Percentiles rank a stretch among this genome's conserved stretches.
Conservation (phyloP, 2,113 vertebrate genomes). For the Archilochus colubris region DNA sequence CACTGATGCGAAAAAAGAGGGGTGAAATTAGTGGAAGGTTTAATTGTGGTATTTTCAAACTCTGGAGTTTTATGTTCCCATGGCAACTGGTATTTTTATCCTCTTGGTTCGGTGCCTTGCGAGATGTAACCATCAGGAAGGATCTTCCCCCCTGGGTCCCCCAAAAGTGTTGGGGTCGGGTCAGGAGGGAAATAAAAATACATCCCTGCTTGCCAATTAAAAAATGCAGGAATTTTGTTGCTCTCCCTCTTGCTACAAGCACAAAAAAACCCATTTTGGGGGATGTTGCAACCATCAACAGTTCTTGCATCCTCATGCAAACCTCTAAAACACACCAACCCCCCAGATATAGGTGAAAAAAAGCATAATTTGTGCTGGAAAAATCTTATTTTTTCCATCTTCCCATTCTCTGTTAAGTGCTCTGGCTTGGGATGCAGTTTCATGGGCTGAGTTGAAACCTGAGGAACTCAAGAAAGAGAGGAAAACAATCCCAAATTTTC, state of each 20-base stretch:
- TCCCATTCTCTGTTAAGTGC: rapidly evolving
- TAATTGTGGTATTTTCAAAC: slow-evolving; percentile 36
- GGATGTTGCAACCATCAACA: neutral
- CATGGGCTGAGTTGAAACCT: neutral
- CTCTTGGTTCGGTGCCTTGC: neutral
- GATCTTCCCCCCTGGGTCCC: neutral
- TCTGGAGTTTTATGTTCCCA: slow-evolving; percentile 47
- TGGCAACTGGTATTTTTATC: slow-evolving; percentile 64
- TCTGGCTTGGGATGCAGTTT: neutral
- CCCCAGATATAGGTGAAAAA: rapidly evolving
- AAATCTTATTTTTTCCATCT: neutral
- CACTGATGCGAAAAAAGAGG: rapidly evolving
- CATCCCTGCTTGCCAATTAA: neutral
- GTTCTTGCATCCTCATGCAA: rapidly evolving
- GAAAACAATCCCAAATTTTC: neutral
- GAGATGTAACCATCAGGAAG: slow-evolving; percentile 1
- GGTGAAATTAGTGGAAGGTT: neutral
- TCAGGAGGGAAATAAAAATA: neutral
- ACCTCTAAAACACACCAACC: neutral
- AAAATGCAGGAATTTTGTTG: neutral
- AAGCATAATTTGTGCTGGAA: neutral
- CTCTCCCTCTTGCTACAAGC: neutral
- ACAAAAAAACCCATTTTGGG: neutral
- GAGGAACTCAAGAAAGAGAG: neutral
- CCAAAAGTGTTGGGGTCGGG: neutral